Evolutionary conservation across 2,797 vertebrate species (phyloP), one percentile per base, ranked within the genome.

Genomic region (Helostoma temminkii): DNA sequence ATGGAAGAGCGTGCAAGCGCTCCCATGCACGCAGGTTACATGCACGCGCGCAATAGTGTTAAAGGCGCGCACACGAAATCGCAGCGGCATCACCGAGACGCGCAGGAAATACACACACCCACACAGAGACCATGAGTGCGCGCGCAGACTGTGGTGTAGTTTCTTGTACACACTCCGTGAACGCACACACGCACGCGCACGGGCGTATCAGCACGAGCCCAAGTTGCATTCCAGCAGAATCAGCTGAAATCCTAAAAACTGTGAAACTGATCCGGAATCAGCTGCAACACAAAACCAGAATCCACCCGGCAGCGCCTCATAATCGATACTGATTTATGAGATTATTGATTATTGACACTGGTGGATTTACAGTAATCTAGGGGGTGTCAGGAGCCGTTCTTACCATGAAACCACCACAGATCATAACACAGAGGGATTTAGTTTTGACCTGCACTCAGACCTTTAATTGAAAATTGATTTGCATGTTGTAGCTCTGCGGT

Each of bases 191-290:
- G 25, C 50, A 14, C 58, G n/a, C 28, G 14, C 50, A 21, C 11
- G 3, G 9, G 28, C 28, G 0, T 12, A 25, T 34, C 47, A 30
- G 48, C 71, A 56, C 37, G 45, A 66, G 15, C 50, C 39, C 52
- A 68, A 72, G 28, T 42, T 62, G 21, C 41, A 37, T 61, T 69
- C 47, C 56, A 19, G 61, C 65, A 68, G 43, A 68, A 64, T 71
- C 61, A 67, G 63, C 30, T 72, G 26, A 56, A 47, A 47, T 43
- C 30, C 11, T 16, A 56, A 59, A 59, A 37, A 50, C 0, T 14
- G 14, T 3, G 10, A 49, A 55, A 54, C 16, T 57, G 59, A 58
- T 53, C 55, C 50, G 22, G 66, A 39, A 43, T 2, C 71, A 52
- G 32, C n/a, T 3, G n/a, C 47, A 47, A 60, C 47, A 25, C 11